phyloP scores from a whole-genome alignment of 2,888 invertebrate species.

The Melieria picta region DNA sequence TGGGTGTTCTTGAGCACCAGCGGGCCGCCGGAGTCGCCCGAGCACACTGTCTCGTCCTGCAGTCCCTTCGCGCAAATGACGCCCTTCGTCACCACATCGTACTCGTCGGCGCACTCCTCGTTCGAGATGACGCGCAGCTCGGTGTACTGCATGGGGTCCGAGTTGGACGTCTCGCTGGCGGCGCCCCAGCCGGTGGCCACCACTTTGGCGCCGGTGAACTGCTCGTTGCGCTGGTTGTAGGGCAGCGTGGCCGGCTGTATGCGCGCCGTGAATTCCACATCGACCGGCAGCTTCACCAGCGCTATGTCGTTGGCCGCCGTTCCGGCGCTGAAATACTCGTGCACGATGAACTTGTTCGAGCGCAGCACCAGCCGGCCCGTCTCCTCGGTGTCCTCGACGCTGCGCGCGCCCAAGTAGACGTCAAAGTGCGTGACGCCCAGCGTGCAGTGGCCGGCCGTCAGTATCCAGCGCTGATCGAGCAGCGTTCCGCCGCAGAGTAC shows the following conservation, averaged over 20 bases:
- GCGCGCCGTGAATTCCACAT: slow-evolving; percentile 53
- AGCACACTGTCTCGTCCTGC: slow-evolving; percentile 61
- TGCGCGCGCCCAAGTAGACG: slow-evolving; percentile 62
- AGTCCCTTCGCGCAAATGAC: slow-evolving; percentile 63
- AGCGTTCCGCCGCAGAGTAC: slow-evolving; percentile 64
- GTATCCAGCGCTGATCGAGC: slow-evolving; percentile 60
- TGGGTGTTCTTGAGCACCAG: slow-evolving; percentile 58
- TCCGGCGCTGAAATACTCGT: slow-evolving; percentile 58
- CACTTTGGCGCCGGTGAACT: slow-evolving; percentile 55
- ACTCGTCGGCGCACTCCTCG: slow-evolving; percentile 56
- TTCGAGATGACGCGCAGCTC: slow-evolving; percentile 62
- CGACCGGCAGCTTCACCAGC: slow-evolving; percentile 57
- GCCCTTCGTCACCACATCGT: slow-evolving; percentile 58
- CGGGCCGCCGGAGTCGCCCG: slow-evolving; percentile 65
- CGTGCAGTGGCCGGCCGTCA: slow-evolving; percentile 64
- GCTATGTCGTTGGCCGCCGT: slow-evolving; percentile 64
- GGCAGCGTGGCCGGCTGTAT: slow-evolving; percentile 61
- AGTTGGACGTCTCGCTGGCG: slow-evolving; percentile 51
- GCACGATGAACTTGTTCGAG: slow-evolving; percentile 59
- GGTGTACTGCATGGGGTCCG: slow-evolving; percentile 62
- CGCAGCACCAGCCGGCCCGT: slow-evolving; percentile 55
- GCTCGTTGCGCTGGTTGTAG: slow-evolving; percentile 42
- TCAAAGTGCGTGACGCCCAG: slow-evolving; percentile 61
- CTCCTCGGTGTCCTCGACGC: slow-evolving; percentile 53
- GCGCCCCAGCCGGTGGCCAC: slow-evolving; percentile 65